Evolutionary conservation across 2,888 invertebrate genomes (phyloP), one percentile per base, ranked within the genome.

Genomic region (Hanleya hanleyi): DNA sequence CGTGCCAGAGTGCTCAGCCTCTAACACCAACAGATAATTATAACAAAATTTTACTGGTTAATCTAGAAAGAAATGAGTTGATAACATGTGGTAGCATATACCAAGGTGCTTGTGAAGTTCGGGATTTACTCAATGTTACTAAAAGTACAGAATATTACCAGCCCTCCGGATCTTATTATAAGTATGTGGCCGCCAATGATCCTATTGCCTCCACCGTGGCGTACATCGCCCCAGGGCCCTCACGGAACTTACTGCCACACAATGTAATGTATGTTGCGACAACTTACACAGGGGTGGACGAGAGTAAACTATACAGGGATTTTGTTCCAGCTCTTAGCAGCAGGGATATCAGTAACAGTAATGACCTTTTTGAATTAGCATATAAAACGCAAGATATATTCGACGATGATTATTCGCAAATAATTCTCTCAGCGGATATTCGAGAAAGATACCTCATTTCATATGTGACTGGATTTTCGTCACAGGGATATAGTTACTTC

Each of bases 281-380:
- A 61, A 97, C 97, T 0, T 84, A 85, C 69, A 84, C 86, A 47
- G 84, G 82, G 15, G 75, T 76, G 3, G 76, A 76, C 9, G 82
- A 80, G 29, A 77, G 81, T 1, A 57, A 71, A 35, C 80, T 79
- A 57, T 74, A 83, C 36, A 82, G 86, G 49, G 84, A 83, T 69
- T 95, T 96, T n/a, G 96, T 98, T 79, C 98, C 98, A 57, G 96
- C 97, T 7, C 96, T 98, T 67, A 96, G 96, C 88, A 97, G 96
- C 75, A 76, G 86, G 49, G 85, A 83, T 73, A 75, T 86, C n/a
- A 71, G 74, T 29, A 32, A 9, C 12, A 57, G 29, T 26, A n/a
- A 41, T n/a, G 12, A n/a, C n/a, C 15, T 64, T 1, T 64, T 64
- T 64, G 35, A 64, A 6, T 37, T 36, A 22, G 18, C 64, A 22